A percentile compares a stretch with the other conserved stretches of the same genome.
Evolutionary conservation across 2,797 vertebrate genomes (phyloP).

Genomic region (Coregonus suidteri): DNA sequence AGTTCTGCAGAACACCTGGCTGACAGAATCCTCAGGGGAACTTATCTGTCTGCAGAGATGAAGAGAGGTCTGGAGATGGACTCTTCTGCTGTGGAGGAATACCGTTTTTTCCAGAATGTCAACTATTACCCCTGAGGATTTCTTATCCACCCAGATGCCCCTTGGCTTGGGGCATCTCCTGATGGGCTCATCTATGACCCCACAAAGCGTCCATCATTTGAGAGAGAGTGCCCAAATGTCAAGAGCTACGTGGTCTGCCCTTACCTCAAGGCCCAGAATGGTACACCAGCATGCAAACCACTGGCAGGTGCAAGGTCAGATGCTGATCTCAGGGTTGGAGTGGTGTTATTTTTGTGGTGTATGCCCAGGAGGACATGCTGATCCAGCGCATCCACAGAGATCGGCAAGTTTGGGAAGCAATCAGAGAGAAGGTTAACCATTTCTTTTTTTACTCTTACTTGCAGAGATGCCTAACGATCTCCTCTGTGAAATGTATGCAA

Average conservation of each 20-base stretch:
- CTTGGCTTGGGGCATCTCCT: conserved; percentile 21
- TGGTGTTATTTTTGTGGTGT: conserved; percentile 18
- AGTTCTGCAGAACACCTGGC: conserved; percentile 11
- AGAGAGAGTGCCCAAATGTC: conserved; percentile 26
- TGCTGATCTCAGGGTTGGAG: conserved; percentile 20
- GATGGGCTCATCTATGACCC: conserved; percentile 23
- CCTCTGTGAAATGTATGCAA: too few species aligned
- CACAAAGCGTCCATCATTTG: conserved; percentile 11
- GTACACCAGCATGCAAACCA: conserved; percentile 12
- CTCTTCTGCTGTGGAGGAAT: conserved; percentile 11
- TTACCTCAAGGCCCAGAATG: background rate
- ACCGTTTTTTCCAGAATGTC: conserved; percentile 3
- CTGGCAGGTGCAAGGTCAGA: conserved; percentile 34
- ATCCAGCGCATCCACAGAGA: background rate
- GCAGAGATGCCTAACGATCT: too few species aligned
- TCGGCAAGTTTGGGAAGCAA: background rate
- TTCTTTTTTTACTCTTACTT: too few species aligned
- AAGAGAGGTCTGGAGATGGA: conserved; percentile 25
- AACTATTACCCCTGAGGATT: conserved; percentile 30
- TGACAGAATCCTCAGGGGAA: conserved; percentile 9
- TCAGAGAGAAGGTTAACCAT: background rate
- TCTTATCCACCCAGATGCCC: conserved; percentile 18
- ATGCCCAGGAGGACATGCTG: background rate
- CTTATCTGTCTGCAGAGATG: conserved; percentile 9
- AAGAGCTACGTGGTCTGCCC: conserved; percentile 19